These are phyloP conservation scores for Solen grandis DNA, from an alignment of 1,140 invertebrate species.

Conservation along the genomic window DNA sequence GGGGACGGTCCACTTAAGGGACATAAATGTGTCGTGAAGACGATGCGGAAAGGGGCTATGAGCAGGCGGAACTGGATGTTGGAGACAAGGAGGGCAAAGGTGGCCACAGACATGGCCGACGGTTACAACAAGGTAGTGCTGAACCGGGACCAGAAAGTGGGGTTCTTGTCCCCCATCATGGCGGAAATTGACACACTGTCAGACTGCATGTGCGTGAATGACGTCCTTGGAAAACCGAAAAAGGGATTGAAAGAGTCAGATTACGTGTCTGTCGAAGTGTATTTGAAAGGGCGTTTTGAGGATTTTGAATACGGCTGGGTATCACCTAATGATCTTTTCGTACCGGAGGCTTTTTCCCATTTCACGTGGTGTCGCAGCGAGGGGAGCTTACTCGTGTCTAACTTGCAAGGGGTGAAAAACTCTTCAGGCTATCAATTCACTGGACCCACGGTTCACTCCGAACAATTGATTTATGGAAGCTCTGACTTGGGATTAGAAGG, in stretches of 20 bases:
- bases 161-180: constrained; percentile 43
- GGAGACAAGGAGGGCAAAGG: constrained; percentile 13
- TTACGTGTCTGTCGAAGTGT: constrained; percentile 52
- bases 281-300: constrained; percentile 45
- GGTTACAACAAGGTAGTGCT: constrained; percentile 31
- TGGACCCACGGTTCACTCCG: constrained; percentile 48
- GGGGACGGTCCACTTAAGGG: constrained; percentile 46
- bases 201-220: constrained; percentile 51
- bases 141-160: not conserved
- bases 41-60: constrained; percentile 29
- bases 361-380: constrained; percentile 50
- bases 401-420: constrained; percentile 46
- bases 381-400: constrained; percentile 38
- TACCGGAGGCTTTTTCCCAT: constrained; percentile 49
- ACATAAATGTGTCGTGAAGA: constrained; percentile 54
- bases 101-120: constrained; percentile 9
- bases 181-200: constrained; percentile 57
- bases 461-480: constrained; percentile 26
- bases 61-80: constrained; percentile 19
- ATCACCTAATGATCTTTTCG: not conserved
- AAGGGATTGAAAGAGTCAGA: constrained; percentile 49
- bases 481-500: constrained; percentile 49
- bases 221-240: constrained; percentile 47
- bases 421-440: constrained; percentile 37
- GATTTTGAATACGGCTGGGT: constrained; percentile 50